phyloP scores from a whole-genome alignment of 2,797 vertebrate species.

The Neosilurus hyrtlii region DNA sequence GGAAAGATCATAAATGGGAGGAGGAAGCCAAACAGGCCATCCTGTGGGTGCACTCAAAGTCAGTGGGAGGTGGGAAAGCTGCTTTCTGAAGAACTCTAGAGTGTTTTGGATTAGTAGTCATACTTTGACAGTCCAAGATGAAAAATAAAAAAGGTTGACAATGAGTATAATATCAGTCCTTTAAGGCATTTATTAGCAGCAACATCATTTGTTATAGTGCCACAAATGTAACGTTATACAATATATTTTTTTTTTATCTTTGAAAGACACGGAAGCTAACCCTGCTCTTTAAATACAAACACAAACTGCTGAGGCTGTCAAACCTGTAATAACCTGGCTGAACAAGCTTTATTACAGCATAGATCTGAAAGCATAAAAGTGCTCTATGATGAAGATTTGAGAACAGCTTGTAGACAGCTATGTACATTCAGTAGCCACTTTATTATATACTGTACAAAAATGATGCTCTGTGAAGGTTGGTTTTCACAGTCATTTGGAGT shows the following conservation, averaged over 20 bases:
- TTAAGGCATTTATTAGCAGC: neutral
- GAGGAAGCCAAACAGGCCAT: no score
- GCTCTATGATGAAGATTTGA: neutral
- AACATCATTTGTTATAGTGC: neutral
- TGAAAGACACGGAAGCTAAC: neutral
- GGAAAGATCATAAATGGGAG: no score
- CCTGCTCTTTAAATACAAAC: neutral
- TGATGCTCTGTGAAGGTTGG: no score
- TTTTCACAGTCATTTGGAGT: no score
- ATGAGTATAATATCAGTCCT: no score
- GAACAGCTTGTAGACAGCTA: neutral
- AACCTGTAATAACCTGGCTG: constrained; percentile 20
- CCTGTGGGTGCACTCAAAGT: no score
- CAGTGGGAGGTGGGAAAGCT: no score
- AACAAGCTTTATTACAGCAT: neutral
- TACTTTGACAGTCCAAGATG: no score
- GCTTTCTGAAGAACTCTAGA: no score
- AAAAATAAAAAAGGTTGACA: no score
- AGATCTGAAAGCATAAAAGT: neutral
- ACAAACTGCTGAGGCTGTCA: constrained; percentile 9
- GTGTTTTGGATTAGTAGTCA: no score
- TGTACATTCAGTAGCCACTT: neutral
- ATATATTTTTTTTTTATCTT: neutral
- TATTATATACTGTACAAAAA: neutral
- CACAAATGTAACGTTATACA: neutral